Percentiles rank a stretch among this genome's conserved stretches.
Evolutionary conservation across 2,888 invertebrate genomes (phyloP).

Genomic region (Lydus trimaculatus): DNA sequence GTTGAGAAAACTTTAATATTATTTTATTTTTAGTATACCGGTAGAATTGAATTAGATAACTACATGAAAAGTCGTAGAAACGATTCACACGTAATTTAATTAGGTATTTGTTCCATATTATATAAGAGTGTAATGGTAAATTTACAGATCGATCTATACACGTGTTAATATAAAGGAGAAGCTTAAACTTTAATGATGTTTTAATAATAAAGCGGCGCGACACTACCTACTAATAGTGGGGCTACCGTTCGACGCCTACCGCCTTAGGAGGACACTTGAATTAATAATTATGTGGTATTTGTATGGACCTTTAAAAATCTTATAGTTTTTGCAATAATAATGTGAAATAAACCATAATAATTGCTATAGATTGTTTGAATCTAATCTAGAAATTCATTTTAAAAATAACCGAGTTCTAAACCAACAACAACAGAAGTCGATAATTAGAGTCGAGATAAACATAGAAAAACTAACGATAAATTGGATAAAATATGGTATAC

Average conservation of each 20-base stretch:
- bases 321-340: too few species aligned
- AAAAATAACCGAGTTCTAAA: conserved; percentile 42
- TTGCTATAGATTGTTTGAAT: too few species aligned
- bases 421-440: conserved; percentile 20
- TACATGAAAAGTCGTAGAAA: conserved; percentile 9
- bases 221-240: conserved; percentile 39
- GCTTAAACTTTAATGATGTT: conserved; percentile 35
- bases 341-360: too few species aligned
- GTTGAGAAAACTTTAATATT: not conserved
- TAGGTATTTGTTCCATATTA: not conserved
- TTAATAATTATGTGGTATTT: conserved; percentile 11
- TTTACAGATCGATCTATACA: conserved; percentile 12
- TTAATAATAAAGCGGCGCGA: conserved; percentile 42
- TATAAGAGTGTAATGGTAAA: too few species aligned
- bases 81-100: not conserved
- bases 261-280: conserved; percentile 34
- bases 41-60: conserved; percentile 13
- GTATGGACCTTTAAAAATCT: not conserved
- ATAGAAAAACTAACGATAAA: conserved; percentile 34
- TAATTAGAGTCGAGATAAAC: conserved; percentile 37
- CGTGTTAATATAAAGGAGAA: conserved; percentile 30
- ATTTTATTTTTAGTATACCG: conserved; percentile 21
- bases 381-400: conserved; percentile 46
- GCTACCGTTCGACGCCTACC: conserved; percentile 43
- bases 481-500: conserved; percentile 38